These are phyloP conservation scores for Sula dactylatra DNA, from an alignment of 2,113 vertebrate species.

Conservation along the genomic window DNA sequence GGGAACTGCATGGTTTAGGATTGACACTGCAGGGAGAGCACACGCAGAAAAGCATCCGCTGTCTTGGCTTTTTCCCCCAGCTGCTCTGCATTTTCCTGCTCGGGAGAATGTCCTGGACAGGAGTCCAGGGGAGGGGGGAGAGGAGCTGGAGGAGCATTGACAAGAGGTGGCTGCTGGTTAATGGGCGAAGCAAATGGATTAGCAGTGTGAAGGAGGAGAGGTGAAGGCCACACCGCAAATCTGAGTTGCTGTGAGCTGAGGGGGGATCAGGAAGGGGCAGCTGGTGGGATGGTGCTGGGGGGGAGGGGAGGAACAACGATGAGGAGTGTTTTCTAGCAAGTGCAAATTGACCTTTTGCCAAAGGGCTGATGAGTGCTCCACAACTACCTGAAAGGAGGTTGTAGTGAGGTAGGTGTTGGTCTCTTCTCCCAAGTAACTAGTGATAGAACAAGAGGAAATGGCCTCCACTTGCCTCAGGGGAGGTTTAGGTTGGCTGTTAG, in stretches of 20 bases:
- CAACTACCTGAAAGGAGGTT: too few species aligned
- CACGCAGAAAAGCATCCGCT: background rate
- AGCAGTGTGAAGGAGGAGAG: background rate
- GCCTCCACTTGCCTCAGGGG: too few species aligned
- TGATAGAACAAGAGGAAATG: too few species aligned
- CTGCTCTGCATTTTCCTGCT: background rate
- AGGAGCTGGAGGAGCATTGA: background rate
- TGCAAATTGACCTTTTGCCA: rapidly evolving
- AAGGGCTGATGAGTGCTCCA: too few species aligned
- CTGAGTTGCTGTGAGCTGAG: background rate
- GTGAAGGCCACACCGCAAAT: too few species aligned
- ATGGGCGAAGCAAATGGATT: background rate
- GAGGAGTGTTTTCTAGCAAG: background rate
- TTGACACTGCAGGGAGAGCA: background rate
- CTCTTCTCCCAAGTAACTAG: too few species aligned
- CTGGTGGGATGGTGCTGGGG: background rate
- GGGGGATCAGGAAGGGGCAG: background rate
- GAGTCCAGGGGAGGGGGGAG: background rate
- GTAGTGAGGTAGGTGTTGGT: too few species aligned
- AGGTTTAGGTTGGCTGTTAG: too few species aligned
- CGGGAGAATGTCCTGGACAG: background rate
- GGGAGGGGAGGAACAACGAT: background rate
- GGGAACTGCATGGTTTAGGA: background rate
- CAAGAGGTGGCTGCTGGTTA: background rate
- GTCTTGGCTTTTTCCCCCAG: background rate